These are phyloP conservation scores for Eupithecia subumbrata DNA, from an alignment of 2,888 invertebrate species.

Conservation along the genomic window DNA sequence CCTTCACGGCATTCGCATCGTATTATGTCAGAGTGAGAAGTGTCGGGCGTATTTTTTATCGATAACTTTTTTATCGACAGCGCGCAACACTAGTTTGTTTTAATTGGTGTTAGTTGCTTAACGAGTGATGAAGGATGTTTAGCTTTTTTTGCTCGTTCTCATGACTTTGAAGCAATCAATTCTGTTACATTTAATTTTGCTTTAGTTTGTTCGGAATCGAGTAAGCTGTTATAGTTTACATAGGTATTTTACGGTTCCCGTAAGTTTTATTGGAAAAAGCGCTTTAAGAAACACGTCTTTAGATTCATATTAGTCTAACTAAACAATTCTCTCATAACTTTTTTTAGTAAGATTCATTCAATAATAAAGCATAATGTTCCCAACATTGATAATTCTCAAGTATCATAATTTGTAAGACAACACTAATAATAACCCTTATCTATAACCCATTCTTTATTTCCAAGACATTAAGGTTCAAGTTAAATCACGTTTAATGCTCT, in stretches of 20 bases:
- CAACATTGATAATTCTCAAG: neutral
- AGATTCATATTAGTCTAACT: neutral
- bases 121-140: slow-evolving; percentile 46
- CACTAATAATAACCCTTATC: neutral
- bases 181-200: slow-evolving; percentile 9
- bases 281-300: neutral
- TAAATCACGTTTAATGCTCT: neutral
- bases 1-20: slow-evolving; percentile 74
- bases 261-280: neutral
- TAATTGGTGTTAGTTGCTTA: slow-evolving; percentile 63
- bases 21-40: slow-evolving; percentile 65
- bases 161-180: slow-evolving; percentile 5
- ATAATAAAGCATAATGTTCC: slow-evolving; percentile 2
- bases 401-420: slow-evolving; percentile 1
- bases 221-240: neutral
- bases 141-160: slow-evolving; percentile 34
- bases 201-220: slow-evolving; percentile 1
- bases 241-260: neutral
- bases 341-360: neutral
- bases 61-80: slow-evolving; percentile 71
- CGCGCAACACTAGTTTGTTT: slow-evolving; percentile 69
- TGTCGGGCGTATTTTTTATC: slow-evolving; percentile 61
- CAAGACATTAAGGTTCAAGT: neutral
- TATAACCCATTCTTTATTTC: neutral
- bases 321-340: neutral